Evolutionary conservation across 2,888 invertebrate genomes (phyloP).

Genomic region (Athalia circularis): DNA sequence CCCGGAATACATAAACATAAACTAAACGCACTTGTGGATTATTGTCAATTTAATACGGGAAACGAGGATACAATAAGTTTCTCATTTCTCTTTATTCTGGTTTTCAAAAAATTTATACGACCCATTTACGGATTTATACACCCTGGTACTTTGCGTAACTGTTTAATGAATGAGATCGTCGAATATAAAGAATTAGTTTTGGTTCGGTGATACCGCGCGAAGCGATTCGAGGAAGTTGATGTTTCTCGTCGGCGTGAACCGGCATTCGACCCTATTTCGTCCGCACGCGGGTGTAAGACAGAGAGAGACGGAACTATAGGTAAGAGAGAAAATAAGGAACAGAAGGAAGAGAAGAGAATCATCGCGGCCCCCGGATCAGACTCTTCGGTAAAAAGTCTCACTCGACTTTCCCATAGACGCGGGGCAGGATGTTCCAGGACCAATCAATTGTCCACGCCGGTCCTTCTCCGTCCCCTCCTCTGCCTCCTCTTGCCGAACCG

Average conservation of each 20-base stretch:
- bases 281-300: neutral
- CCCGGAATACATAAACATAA: too few relatives aligned
- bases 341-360: slow-evolving; percentile 25
- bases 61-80: neutral
- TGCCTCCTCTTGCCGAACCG: neutral
- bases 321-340: slow-evolving; percentile 47
- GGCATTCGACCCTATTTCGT: slow-evolving; percentile 34
- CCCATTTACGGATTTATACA: neutral
- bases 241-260: neutral
- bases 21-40: neutral
- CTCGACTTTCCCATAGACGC: slow-evolving; percentile 70
- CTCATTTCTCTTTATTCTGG: neutral
- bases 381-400: slow-evolving; percentile 34
- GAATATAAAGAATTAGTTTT: slow-evolving; percentile 27
- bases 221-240: slow-evolving; percentile 28
- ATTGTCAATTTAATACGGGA: neutral
- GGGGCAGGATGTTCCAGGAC: slow-evolving; percentile 72
- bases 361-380: slow-evolving; percentile 30
- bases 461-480: slow-evolving; percentile 60
- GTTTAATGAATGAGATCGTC: slow-evolving; percentile 39
- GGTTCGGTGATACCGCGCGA: slow-evolving; percentile 29
- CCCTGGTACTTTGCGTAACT: slow-evolving; percentile 27
- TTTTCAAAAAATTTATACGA: neutral
- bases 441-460: slow-evolving; percentile 73
- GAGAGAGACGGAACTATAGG: slow-evolving; percentile 49